These are phyloP conservation scores for Melanotaenia maccullochi DNA, from an alignment of 2,797 vertebrate species.

Conservation along the genomic window DNA sequence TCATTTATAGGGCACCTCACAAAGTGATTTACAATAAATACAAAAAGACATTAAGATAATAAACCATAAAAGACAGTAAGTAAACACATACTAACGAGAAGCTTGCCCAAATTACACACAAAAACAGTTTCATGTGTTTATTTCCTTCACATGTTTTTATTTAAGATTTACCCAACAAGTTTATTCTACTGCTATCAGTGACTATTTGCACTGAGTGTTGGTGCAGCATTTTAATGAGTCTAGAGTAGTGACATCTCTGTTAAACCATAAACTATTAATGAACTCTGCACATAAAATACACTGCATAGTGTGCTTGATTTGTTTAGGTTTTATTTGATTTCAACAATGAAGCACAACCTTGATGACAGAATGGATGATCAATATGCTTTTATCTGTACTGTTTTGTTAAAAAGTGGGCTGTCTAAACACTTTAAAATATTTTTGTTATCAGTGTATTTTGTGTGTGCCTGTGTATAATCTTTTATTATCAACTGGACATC, in stretches of 20 bases:
- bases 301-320: not conserved
- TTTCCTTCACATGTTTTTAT: conserved; percentile 16
- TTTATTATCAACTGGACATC: conserved; percentile 39
- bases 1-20: too few relatives aligned
- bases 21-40: too few relatives aligned
- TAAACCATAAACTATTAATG: conserved; percentile 27
- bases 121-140: conserved; percentile 8
- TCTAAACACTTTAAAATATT: conserved; percentile 28
- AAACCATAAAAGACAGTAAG: too few relatives aligned
- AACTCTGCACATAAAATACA: conserved; percentile 1
- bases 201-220: too few relatives aligned
- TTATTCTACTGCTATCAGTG: conserved; percentile 3
- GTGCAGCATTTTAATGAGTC: conserved; percentile 15
- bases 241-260: not conserved
- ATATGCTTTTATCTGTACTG: conserved; percentile 19
- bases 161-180: conserved; percentile 42
- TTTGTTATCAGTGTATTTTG: conserved; percentile 28
- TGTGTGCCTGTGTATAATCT: conserved; percentile 9
- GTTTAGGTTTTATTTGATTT: conserved; percentile 27
- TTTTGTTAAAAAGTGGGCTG: conserved; percentile 34
- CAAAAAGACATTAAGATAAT: too few relatives aligned
- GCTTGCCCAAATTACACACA: not conserved
- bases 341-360: conserved; percentile 9
- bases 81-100: too few relatives aligned
- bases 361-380: conserved; percentile 12